Conservation (phyloP, 64 coral and sea anemone genomes). For the Actinia equina region DNA sequence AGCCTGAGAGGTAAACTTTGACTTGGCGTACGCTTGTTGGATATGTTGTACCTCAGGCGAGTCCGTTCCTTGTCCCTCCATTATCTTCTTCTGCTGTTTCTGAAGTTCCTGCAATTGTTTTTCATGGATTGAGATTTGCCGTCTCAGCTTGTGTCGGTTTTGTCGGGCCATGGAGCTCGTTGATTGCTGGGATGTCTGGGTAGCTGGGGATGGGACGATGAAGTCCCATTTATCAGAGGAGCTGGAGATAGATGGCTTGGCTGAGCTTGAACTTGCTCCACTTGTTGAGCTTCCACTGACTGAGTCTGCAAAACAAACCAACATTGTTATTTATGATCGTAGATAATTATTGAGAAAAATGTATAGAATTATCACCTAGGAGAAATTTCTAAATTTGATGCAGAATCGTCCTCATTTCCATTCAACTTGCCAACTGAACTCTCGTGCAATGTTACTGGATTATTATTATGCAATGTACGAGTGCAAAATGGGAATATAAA, state of each 20-base stretch:
- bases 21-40: conserved; percentile 59
- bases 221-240: conserved; percentile 77
- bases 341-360: too few species aligned
- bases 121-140: conserved; percentile 53
- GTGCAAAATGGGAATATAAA: too few species aligned
- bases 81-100: conserved; percentile 63
- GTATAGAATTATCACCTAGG: too few species aligned
- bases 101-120: conserved; percentile 61
- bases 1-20: conserved; percentile 58
- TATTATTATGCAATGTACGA: too few species aligned
- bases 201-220: conserved; percentile 59
- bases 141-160: conserved; percentile 61
- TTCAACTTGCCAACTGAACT: too few species aligned
- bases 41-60: conserved; percentile 50
- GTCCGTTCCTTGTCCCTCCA: conserved; percentile 43
- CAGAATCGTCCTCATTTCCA: too few species aligned
- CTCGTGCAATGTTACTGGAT: too few species aligned
- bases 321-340: too few species aligned
- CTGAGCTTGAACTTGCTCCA: conserved; percentile 31
- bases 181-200: conserved; percentile 34
- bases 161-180: conserved; percentile 29
- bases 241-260: conserved; percentile 29
- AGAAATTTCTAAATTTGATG: too few species aligned
- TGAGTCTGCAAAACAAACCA: background rate
- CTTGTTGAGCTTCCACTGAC: background rate